Evolutionary conservation across 64 coral and sea anemone genomes (phyloP).

Genomic region (Montipora foliosa): DNA sequence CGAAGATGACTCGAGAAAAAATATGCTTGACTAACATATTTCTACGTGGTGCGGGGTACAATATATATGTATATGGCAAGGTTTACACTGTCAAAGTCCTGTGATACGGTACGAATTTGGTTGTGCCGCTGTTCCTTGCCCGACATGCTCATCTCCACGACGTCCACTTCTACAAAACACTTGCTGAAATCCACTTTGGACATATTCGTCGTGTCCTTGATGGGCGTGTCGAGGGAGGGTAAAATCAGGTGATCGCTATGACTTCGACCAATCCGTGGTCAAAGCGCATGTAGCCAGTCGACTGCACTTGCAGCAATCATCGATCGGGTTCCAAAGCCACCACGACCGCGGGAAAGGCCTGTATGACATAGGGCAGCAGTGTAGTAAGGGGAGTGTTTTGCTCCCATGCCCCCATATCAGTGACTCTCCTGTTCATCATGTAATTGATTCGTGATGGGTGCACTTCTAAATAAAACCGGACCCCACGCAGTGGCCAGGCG

Average conservation of each 20-base stretch:
- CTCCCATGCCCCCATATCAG: slow-evolving; percentile 7
- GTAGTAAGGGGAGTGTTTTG: neutral
- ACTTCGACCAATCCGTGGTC: neutral
- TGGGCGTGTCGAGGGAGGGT: slow-evolving; percentile 31
- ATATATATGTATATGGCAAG: slow-evolving; percentile 7
- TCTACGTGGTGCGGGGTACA: neutral
- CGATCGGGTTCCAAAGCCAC: slow-evolving; percentile 5
- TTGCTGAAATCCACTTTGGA: slow-evolving; percentile 31
- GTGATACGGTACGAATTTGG: neutral
- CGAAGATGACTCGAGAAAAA: neutral
- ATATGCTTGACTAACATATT: no score
- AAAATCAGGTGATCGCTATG: slow-evolving; percentile 18
- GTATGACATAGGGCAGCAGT: neutral
- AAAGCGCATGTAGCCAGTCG: neutral
- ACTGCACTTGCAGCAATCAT: slow-evolving; percentile 9
- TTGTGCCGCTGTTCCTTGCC: neutral
- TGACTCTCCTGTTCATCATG: neutral
- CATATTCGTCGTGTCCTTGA: slow-evolving; percentile 24
- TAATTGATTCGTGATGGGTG: neutral
- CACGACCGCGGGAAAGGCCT: neutral
- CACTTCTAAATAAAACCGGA: neutral
- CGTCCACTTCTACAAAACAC: slow-evolving; percentile 1
- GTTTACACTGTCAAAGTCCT: slow-evolving; percentile 17
- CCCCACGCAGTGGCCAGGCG: neutral
- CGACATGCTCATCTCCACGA: slow-evolving; percentile 15